Evolutionary conservation across 2,113 vertebrate genomes (phyloP), one percentile per base, ranked within the genome.

Genomic region (Petrocephalus zakoni): DNA sequence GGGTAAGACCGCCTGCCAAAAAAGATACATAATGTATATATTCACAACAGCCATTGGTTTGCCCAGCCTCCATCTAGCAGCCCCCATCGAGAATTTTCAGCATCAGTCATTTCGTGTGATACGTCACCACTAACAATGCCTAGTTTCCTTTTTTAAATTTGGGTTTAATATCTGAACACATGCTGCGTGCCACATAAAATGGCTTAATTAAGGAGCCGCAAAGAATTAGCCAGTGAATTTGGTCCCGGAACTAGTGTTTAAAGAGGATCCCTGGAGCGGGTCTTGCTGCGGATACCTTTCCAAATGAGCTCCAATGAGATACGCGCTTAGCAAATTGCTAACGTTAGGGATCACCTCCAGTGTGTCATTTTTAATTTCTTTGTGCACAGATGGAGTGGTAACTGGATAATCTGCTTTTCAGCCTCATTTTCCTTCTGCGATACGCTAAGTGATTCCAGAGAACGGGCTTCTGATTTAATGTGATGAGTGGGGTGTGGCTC

Each of bases 341-440:
- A 78, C 53, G 85, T 82, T 82, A 52, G 10, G 86, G 42, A 87
- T 89, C 85, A 87, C 78, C 72, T 87, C 17, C 46, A 25, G 47
- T 42, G 52, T 88, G 51, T 47, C 86, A 56, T 87, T 87, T 88
- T 88, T 85, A 37, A 87, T 83, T 81, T 34, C 17, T 90, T 64
- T 72, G 83, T 88, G 87, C 55, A 22, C 86, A 51, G 68, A 88
- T 88, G 52, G 78, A 64, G 42, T 85, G 55, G 89, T 53, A 84
- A 88, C 53, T 89, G 19, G n/a, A 25, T 87, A 89, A 89, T 87
- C 84, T 68, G 53, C 34, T 87, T 82, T 89, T 89, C 90, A 89
- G 85, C 88, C 88, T 84, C 88, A 68, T 90, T 89, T 89, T 87
- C 34, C 87, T 90, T 78, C 86, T 42, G 55, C 72, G 72, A 87